These are phyloP conservation scores for Ceratotherium simum DNA, from an alignment of 2,113 vertebrate genomes.

Conservation along the genomic window DNA sequence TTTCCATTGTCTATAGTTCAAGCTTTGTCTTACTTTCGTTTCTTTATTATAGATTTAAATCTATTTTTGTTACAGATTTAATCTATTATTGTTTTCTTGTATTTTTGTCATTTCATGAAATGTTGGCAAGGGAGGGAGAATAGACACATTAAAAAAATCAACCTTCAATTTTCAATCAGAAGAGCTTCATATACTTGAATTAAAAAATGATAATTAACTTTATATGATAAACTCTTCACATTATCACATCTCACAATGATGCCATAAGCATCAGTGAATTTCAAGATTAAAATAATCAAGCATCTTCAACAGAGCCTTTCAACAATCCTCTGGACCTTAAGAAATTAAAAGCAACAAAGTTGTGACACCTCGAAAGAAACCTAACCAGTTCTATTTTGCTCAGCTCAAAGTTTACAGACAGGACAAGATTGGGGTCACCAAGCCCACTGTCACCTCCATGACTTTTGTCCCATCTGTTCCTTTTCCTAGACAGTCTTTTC, in stretches of 20 bases:
- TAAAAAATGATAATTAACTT: background rate
- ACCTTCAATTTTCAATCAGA: background rate
- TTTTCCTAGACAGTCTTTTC: background rate
- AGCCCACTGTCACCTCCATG: background rate
- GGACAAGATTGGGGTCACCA: background rate
- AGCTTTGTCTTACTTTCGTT: constrained; percentile 44
- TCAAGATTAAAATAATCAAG: constrained; percentile 26
- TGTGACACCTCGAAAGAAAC: background rate
- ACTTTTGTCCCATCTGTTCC: background rate
- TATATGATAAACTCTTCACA: background rate
- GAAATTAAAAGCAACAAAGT: constrained; percentile 40
- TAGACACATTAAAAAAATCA: background rate
- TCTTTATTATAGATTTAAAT: constrained; percentile 10
- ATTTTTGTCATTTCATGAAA: background rate
- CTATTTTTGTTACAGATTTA: constrained; percentile 17
- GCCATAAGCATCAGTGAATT: background rate
- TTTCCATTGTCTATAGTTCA: constrained; percentile 41
- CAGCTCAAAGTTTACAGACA: no score
- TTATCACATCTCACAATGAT: background rate
- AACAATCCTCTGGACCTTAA: background rate
- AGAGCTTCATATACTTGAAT: background rate
- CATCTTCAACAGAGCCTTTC: background rate
- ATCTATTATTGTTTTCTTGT: constrained; percentile 19
- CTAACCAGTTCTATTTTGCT: background rate
- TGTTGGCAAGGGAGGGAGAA: background rate